Evolutionary conservation across 2,888 invertebrate species (phyloP).

Genomic region (Panzeria rudis): DNA sequence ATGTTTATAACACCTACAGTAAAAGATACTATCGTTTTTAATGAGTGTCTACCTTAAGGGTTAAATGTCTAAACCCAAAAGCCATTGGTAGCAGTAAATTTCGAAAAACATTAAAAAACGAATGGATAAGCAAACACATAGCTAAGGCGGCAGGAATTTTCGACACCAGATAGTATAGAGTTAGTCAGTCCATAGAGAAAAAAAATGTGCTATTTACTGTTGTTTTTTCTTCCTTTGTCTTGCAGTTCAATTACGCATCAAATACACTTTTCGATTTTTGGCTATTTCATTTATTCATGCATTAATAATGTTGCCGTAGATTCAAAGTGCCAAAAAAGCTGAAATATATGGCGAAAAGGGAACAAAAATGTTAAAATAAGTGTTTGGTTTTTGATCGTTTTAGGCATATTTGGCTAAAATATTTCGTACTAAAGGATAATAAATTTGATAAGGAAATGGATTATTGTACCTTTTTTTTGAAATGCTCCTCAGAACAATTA

Average conservation of each 20-base stretch:
- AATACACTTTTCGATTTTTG: conserved; percentile 61
- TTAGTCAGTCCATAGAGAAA: neutral
- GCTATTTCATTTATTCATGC: conserved; percentile 57
- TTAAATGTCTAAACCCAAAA: conserved; percentile 65
- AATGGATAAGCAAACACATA: neutral
- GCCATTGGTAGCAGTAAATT: conserved; percentile 59
- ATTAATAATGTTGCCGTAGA: conserved; percentile 54
- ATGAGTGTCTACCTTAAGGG: conserved; percentile 70
- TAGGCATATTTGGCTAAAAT: conserved; percentile 46
- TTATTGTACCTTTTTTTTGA: neutral
- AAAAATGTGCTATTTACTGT: conserved; percentile 16
- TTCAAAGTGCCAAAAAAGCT: conserved; percentile 36
- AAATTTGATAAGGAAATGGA: neutral
- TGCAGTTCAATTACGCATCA: conserved; percentile 55
- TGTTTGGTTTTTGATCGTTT: conserved; percentile 34
- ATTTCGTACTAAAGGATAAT: conserved; percentile 64
- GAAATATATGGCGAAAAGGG: neutral
- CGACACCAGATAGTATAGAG: neutral
- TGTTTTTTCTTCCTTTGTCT: neutral
- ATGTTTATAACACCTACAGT: conserved; percentile 57
- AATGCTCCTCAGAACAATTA: neutral
- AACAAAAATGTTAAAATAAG: neutral
- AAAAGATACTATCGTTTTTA: conserved; percentile 68
- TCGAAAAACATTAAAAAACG: conserved; percentile 11
- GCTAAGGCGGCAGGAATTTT: conserved; percentile 3